Evolutionary conservation across 2,888 invertebrate genomes (phyloP), one percentile per base, ranked within the genome.

Genomic region (Acanthosepion lycidas): DNA sequence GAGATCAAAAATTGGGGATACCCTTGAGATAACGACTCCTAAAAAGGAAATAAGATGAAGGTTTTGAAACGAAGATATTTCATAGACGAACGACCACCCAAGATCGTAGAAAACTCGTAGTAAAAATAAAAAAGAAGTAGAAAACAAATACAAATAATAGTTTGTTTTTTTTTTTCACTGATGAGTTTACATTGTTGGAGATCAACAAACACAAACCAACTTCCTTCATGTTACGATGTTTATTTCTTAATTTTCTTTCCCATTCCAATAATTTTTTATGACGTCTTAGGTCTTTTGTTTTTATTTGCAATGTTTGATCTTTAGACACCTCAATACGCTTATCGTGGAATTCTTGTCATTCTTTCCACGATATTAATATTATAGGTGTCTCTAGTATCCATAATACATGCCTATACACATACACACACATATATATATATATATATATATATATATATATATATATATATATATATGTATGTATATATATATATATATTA

Each of bases 261-360:
- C 12, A 0, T 78, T 78, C n/a, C n/a, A n/a, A 78, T 15, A 12
- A 2, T 1, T n/a, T 15, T 78, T 15, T 78, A n/a, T n/a, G 23
- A 78, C 12, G n/a, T 6, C 78, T n/a, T 18, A 0, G n/a, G 0
- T n/a, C n/a, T 78, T 78, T 78, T 78, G 78, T 78, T n/a, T 78
- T 78, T 78, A 78, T 78, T 78, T 78, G n/a, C 78, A 12, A 78
- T n/a, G 78, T 78, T 78, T 78, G 78, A 78, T 78, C 78, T 78
- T n/a, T 78, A 33, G 78, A 15, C 78, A n/a, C n/a, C n/a, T n/a
- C 12, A 78, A 78, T 78, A 78, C 4, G n/a, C 33, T 78, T n/a
- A 5, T 1, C 78, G 33, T 78, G 9, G n/a, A 78, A 78, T 78
- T 78, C 78, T 33, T 33, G 9, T 12, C 78, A 78, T 78, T n/a